Percentiles rank a stretch among this genome's conserved stretches.
Evolutionary conservation across 2,797 vertebrate species (phyloP).

Genomic region (Nyctalus aviator): DNA sequence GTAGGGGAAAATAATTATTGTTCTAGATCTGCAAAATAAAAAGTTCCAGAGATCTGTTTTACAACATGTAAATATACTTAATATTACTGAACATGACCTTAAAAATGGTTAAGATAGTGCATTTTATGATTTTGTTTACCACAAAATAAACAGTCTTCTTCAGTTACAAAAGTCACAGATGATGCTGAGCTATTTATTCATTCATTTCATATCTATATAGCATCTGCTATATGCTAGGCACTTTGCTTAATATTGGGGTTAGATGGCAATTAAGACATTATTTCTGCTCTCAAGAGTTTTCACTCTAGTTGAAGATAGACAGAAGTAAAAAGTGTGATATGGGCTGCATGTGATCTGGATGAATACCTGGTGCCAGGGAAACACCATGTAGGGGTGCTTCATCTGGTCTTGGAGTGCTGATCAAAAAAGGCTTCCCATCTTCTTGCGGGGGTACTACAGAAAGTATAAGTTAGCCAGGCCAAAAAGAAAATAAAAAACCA

Average conservation of each 20-base stretch:
- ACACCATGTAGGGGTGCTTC: background rate
- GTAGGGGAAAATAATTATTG: background rate
- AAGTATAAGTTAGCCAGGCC: background rate
- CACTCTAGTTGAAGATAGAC: background rate
- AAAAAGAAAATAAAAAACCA: background rate
- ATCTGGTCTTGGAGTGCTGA: background rate
- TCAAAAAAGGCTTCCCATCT: background rate
- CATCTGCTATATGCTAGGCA: background rate
- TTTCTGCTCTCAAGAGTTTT: background rate
- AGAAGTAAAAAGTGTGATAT: background rate
- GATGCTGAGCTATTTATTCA: background rate
- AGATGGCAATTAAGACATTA: background rate
- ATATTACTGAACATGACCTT: background rate
- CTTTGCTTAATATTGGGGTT: background rate
- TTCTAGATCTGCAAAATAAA: background rate
- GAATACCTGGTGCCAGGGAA: background rate
- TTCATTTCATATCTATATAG: background rate
- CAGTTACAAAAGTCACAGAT: background rate
- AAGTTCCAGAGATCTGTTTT: background rate
- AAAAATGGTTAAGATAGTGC: background rate
- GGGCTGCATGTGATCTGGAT: background rate
- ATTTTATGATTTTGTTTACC: constrained; percentile 1
- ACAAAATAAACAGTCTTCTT: background rate
- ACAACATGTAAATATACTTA: background rate
- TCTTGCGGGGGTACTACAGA: background rate